Percentiles rank a stretch among this genome's conserved stretches.
phyloP scores from a whole-genome alignment of 2,888 invertebrate species.

The Elysia crispata region DNA sequence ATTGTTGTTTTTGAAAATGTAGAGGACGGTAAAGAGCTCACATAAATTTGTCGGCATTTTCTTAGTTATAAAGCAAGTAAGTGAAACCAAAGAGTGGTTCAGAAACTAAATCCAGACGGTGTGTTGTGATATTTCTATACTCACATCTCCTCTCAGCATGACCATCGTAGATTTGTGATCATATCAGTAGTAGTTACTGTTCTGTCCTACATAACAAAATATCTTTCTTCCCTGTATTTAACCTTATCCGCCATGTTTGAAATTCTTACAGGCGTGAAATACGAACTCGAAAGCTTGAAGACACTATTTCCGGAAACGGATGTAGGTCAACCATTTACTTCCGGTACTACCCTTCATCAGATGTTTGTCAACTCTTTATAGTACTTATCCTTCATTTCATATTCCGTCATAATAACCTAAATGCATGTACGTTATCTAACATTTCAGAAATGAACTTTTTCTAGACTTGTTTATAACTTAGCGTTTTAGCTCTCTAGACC shows the following conservation, averaged over 20 bases:
- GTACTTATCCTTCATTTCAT: neutral
- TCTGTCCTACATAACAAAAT: no score
- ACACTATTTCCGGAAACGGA: slow-evolving; percentile 9
- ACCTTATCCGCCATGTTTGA: neutral
- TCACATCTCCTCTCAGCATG: no score
- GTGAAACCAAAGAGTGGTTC: no score
- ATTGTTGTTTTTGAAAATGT: no score
- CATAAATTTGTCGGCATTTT: no score
- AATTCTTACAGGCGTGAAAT: slow-evolving; percentile 9
- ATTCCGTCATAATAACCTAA: neutral
- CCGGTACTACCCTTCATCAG: slow-evolving; percentile 1
- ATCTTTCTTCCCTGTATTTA: no score
- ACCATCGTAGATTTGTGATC: neutral
- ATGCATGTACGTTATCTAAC: neutral
- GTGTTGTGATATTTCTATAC: no score
- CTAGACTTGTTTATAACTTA: neutral
- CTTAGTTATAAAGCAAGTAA: no score
- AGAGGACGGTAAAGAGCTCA: no score
- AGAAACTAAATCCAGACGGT: no score
- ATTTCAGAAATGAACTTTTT: neutral
- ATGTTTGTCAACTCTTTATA: no score
- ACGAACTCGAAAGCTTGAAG: neutral
- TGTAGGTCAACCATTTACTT: slow-evolving; percentile 7
- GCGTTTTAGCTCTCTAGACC: no score
- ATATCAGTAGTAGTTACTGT: neutral